Evolutionary conservation across 2,113 vertebrate species (phyloP), one percentile per base, ranked within the genome.

Genomic region (Oncorhynchus kisutch): DNA sequence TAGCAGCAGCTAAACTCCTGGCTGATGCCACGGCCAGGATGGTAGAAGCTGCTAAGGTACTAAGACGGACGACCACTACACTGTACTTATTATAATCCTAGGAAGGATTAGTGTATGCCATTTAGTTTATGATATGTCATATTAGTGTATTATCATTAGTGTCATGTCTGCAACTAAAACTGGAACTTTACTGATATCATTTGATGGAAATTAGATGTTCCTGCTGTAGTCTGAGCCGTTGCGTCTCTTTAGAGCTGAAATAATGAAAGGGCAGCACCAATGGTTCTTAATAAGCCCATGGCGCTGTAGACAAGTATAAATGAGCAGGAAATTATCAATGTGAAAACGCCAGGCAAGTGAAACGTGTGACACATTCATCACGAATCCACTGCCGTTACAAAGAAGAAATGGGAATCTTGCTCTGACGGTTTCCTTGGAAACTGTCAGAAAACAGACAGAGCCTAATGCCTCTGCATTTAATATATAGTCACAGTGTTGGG

Each of bases 21-120:
- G 98, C 98, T 0, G 98, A 99, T 85, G 98, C 98, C 34, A 99
- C 98, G 0, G 98, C 98, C 67, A 94, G 97, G 68, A 99, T 99
- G 98, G 98, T 99, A 72, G 98, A 99, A 87, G 98, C 98, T 34
- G 98, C 98, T 22, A 99, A 99, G 96, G 98, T 99, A 89, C 9
- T 45, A 45, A 45, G 8, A 45, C 9, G 39, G 39, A 45, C 8
- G 9, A 45, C 39, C 39, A 45, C 39, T 45, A 9, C 39, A 9
- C 24, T 14, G 69, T 62, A 5, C 14, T 62, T 7, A 22, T 9
- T 9, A 2, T 9, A 45, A 45, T 45, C 39, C 18, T 22, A 1
- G 7, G 8, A 24, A 62, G n/a, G n/a, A 62, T 24, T n/a, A 22
- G 6, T 24, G n/a, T n/a, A 62, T 62, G 9, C 9, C 59, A 62